Evolutionary conservation across 2,113 vertebrate species (phyloP).

Genomic region (Dunckerocampus dactyliophorus): DNA sequence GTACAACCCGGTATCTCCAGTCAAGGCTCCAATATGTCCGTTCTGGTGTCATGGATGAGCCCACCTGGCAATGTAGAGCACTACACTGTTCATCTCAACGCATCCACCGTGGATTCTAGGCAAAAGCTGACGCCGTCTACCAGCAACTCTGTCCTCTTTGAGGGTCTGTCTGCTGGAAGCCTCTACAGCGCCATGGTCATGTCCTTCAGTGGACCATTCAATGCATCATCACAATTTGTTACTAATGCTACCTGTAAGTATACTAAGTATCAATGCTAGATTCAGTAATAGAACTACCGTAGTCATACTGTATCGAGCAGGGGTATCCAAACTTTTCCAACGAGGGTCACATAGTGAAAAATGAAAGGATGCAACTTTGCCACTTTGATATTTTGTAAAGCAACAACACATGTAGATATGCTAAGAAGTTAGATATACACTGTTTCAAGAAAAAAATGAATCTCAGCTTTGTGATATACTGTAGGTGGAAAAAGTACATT

Average conservation of each 20-base stretch:
- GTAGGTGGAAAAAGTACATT: neutral
- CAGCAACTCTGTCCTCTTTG: neutral
- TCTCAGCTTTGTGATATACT: neutral
- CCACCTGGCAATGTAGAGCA: slow-evolving; percentile 34
- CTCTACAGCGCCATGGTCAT: slow-evolving; percentile 36
- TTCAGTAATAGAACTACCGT: neutral
- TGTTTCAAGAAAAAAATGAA: too few species aligned
- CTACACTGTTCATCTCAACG: slow-evolving; percentile 39
- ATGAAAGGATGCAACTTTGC: too few species aligned
- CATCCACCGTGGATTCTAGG: rapidly evolving
- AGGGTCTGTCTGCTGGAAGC: slow-evolving; percentile 41
- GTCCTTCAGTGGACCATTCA: slow-evolving; percentile 51
- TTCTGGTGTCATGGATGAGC: slow-evolving; percentile 53
- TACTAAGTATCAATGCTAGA: neutral
- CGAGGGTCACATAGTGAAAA: too few species aligned
- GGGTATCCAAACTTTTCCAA: too few species aligned
- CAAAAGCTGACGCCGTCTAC: rapidly evolving
- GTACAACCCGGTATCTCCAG: slow-evolving; percentile 36
- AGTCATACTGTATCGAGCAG: too few species aligned
- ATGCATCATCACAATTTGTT: slow-evolving; percentile 20
- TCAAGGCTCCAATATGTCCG: slow-evolving; percentile 42
- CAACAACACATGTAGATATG: too few species aligned
- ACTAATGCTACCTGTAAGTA: slow-evolving; percentile 68
- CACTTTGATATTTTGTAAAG: too few species aligned
- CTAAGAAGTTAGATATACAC: too few species aligned